Conservation (phyloP, 2,888 invertebrate genomes). For the Phania funesta region DNA sequence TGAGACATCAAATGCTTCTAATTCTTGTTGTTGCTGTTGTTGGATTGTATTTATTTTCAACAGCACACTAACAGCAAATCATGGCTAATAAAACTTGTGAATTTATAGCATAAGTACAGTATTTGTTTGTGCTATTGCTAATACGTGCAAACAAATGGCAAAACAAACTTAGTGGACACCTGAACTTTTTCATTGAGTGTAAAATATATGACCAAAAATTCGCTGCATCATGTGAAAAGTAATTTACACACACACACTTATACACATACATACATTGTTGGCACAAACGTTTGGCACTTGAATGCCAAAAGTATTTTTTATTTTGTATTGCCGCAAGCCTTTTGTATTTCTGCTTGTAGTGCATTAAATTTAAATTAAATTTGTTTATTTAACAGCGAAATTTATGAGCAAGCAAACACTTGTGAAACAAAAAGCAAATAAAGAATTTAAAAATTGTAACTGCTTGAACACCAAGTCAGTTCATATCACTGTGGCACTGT, state of each 20-base stretch:
- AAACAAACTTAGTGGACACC: background rate
- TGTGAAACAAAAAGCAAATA: background rate
- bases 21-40: no score
- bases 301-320: background rate
- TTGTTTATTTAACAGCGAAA: conserved; percentile 13
- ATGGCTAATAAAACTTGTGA: no score
- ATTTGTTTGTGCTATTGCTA: no score
- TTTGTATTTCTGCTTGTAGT: background rate
- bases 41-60: no score
- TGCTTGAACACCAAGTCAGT: background rate
- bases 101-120: no score
- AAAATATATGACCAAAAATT: background rate
- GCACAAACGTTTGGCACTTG: background rate
- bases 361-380: conserved; percentile 23
- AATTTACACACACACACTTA: conserved; percentile 7
- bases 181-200: background rate
- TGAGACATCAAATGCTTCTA: no score
- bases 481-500: background rate
- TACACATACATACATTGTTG: background rate
- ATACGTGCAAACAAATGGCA: background rate
- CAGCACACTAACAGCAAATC: no score
- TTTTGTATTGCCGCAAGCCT: background rate
- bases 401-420: background rate
- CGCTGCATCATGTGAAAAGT: background rate
- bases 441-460: background rate